Conservation (phyloP, 2,113 vertebrate species). For the Neodontobutis hainanensis region DNA sequence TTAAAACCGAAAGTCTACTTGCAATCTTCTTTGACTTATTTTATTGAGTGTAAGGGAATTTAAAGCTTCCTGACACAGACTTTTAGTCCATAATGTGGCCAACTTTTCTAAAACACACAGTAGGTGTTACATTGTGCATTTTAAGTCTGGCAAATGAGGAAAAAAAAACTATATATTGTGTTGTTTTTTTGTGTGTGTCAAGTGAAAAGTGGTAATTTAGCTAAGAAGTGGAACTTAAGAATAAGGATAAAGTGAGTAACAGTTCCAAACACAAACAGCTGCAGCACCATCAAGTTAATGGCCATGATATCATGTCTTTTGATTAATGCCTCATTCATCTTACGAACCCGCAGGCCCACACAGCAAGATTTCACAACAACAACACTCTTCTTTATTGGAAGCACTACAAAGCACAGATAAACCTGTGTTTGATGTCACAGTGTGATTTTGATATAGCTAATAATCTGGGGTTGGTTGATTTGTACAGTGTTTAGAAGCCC, state of each 20-base stretch:
- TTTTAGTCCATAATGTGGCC: conserved; percentile 22
- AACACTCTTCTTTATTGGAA: conserved; percentile 45
- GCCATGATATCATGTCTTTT: conserved; percentile 46
- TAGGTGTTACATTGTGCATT: conserved; percentile 4
- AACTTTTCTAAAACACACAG: conserved; percentile 36
- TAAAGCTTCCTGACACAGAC: conserved; percentile 14
- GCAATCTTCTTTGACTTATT: no score
- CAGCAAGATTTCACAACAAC: conserved; percentile 41
- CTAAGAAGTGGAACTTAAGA: conserved; percentile 2
- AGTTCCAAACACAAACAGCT: conserved; percentile 47
- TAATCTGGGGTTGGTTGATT: conserved; percentile 57
- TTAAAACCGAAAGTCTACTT: no score
- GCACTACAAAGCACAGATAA: conserved; percentile 44
- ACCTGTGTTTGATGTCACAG: conserved; percentile 42
- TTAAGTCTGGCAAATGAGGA: not conserved
- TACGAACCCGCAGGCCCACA: conserved; percentile 43
- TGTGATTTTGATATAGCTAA: conserved; percentile 49
- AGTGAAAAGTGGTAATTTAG: conserved; percentile 5
- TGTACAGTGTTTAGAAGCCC: conserved; percentile 51
- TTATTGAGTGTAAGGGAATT: not conserved
- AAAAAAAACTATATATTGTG: not conserved
- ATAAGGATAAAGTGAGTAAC: conserved; percentile 44
- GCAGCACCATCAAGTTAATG: conserved; percentile 37
- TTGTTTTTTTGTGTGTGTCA: not conserved
- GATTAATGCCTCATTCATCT: conserved; percentile 61